phyloP scores from a whole-genome alignment of 2,888 invertebrate genomes.

The Drosophila basisetae region DNA sequence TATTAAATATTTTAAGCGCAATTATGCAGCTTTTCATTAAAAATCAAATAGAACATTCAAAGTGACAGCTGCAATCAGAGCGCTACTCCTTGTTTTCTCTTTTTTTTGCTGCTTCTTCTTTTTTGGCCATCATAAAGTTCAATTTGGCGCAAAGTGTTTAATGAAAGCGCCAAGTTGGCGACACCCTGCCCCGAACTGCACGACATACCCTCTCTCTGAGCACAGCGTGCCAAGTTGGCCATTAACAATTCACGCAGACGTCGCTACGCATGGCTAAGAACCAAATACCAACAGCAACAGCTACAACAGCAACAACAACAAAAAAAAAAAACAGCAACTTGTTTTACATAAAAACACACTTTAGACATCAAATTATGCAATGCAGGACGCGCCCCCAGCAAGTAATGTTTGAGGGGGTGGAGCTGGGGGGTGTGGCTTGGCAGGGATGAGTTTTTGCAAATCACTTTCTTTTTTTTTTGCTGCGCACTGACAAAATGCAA shows the following conservation, averaged over 20 bases:
- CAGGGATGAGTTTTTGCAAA: neutral
- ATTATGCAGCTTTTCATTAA: slow-evolving; percentile 76
- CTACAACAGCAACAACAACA: slow-evolving; percentile 36
- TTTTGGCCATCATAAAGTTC: slow-evolving; percentile 77
- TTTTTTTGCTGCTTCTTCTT: slow-evolving; percentile 13
- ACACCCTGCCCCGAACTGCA: slow-evolving; percentile 16
- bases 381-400: slow-evolving; percentile 31
- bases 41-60: slow-evolving; percentile 75
- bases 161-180: slow-evolving; percentile 72
- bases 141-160: slow-evolving; percentile 81
- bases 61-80: slow-evolving; percentile 78
- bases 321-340: slow-evolving; percentile 54
- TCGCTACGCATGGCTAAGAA: slow-evolving; percentile 65
- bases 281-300: slow-evolving; percentile 29
- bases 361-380: slow-evolving; percentile 78
- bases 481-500: slow-evolving; percentile 73
- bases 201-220: neutral
- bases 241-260: slow-evolving; percentile 74
- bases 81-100: neutral
- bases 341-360: slow-evolving; percentile 80
- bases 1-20: slow-evolving; percentile 71
- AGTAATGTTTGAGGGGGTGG: neutral
- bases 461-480: slow-evolving; percentile 13
- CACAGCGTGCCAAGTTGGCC: slow-evolving; percentile 69
- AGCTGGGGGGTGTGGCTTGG: no score